Conservation (phyloP, 1,140 invertebrate species). For the honey bee (Apis mellifera) region Amel_HAv3.1 CM009944.2:5287501-5288000, state of each 20-base stretch:
- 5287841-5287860: not conserved
- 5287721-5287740: slow-evolving; percentile 22
- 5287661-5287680: not conserved
- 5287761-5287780: too few relatives aligned
- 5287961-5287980: slow-evolving; percentile 47
- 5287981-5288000: slow-evolving; percentile 56
- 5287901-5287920: slow-evolving; percentile 49
- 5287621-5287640: not conserved
- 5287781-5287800: not conserved
- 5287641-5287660: slow-evolving; percentile 25
- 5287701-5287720: not conserved
- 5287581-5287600: slow-evolving; percentile 14
- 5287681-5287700: not conserved
- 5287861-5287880: not conserved
- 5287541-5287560: slow-evolving; percentile 75
- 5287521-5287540: slow-evolving; percentile 72
- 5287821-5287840: not conserved
- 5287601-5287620: not conserved
- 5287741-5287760: not conserved
- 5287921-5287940: slow-evolving; percentile 48
- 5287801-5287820: not conserved
- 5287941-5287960: slow-evolving; percentile 54
- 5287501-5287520: slow-evolving; percentile 50
- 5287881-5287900: slow-evolving; percentile 54
- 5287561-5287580: slow-evolving; percentile 47